phyloP scores from a whole-genome alignment of 2,888 invertebrate genomes.

The Drosophila tanythrix region DNA sequence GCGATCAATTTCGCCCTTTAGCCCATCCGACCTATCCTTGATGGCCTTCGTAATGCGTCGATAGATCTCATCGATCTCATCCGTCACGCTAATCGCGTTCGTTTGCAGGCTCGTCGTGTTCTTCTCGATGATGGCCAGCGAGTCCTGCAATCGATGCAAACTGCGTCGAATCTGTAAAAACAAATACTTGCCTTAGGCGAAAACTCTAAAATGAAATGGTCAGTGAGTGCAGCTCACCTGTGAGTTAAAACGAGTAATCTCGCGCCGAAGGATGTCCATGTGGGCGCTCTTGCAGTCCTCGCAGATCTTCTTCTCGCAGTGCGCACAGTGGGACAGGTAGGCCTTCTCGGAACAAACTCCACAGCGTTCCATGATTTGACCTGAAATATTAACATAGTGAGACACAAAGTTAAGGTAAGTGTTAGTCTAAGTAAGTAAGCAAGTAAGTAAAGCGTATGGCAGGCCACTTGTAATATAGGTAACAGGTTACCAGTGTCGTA shows the following conservation, averaged over 20 bases:
- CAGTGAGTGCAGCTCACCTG: slow-evolving; percentile 86
- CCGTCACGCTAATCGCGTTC: slow-evolving; percentile 95
- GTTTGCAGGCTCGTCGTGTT: slow-evolving; percentile 94
- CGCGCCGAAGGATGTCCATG: slow-evolving; percentile 96
- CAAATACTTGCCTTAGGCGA: not conserved
- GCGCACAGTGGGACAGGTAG: slow-evolving; percentile 94
- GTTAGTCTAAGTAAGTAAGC: not conserved
- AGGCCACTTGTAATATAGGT: not conserved
- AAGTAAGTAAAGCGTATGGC: no score
- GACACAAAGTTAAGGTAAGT: not conserved
- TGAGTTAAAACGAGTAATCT: slow-evolving; percentile 94
- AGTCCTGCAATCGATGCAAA: slow-evolving; percentile 94
- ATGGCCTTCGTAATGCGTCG: slow-evolving; percentile 94
- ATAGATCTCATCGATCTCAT: slow-evolving; percentile 97
- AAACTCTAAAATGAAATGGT: not conserved
- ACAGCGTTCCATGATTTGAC: slow-evolving; percentile 96
- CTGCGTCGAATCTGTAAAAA: slow-evolving; percentile 90
- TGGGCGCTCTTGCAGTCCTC: slow-evolving; percentile 98
- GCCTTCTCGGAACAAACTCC: slow-evolving; percentile 97
- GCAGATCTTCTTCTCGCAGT: slow-evolving; percentile 99
- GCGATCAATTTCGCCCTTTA: slow-evolving; percentile 95
- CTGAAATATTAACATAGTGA: slow-evolving; percentile 52
- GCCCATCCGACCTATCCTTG: slow-evolving; percentile 94
- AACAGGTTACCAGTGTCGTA: not conserved
- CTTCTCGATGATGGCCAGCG: slow-evolving; percentile 93